Percentiles rank a stretch among this genome's conserved stretches.
Evolutionary conservation across 2,888 invertebrate genomes (phyloP).

Genomic region (Campoplex nolae): DNA sequence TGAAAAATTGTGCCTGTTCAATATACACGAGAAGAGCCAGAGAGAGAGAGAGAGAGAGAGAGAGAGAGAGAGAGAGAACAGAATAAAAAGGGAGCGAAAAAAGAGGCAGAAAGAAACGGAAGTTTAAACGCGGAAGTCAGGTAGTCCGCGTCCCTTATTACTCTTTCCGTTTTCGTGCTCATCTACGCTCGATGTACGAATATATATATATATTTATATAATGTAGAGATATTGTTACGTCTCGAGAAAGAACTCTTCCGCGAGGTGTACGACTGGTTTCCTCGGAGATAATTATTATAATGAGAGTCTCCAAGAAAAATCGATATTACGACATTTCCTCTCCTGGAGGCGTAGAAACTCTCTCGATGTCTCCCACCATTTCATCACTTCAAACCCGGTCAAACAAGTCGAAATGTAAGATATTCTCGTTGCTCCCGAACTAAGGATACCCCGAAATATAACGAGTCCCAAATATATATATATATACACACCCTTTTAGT

Average conservation of each 20-base stretch:
- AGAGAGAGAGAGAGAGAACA: not conserved
- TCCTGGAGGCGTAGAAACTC: constrained; percentile 25
- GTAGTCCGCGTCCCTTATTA: constrained; percentile 37
- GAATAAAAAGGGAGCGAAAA: not conserved
- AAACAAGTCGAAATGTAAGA: constrained; percentile 37
- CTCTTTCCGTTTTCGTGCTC: constrained; percentile 39
- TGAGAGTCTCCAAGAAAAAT: constrained; percentile 56
- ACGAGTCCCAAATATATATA: not conserved
- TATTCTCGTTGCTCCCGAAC: constrained; percentile 18
- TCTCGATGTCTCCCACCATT: constrained; percentile 1
- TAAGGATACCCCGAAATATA: constrained; percentile 14
- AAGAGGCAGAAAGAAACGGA: constrained; percentile 35
- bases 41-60: not conserved
- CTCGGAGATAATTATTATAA: constrained; percentile 62
- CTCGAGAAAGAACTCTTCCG: constrained; percentile 44
- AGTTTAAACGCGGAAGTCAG: constrained; percentile 56
- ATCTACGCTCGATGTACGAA: not conserved
- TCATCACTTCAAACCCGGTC: constrained; percentile 3
- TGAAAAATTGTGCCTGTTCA: not conserved
- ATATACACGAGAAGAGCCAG: not conserved
- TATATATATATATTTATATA: constrained; percentile 22
- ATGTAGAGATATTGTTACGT: not conserved
- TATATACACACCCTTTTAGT: not conserved
- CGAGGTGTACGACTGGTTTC: constrained; percentile 44
- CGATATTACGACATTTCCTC: constrained; percentile 61